Evolutionary conservation across 2,888 invertebrate genomes (phyloP).

Genomic region (Mimachlamys varia): DNA sequence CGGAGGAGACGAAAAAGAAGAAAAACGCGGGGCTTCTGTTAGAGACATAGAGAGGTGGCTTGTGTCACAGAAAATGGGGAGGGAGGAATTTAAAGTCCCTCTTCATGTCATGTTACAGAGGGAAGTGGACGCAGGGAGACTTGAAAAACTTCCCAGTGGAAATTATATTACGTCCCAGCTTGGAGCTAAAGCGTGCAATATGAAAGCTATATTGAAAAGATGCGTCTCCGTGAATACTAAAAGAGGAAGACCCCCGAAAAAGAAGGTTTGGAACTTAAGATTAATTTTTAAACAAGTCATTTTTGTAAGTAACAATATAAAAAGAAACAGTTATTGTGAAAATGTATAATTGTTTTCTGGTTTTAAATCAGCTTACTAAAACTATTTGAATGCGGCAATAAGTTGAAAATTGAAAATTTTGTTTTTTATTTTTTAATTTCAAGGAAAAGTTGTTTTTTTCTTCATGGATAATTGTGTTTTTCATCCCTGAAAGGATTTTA

Average conservation of each 20-base stretch:
- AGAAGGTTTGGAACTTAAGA: conserved; percentile 53
- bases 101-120: conserved; percentile 87
- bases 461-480: no score
- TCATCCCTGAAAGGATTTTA: no score
- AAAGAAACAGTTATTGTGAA: no score
- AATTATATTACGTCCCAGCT: conserved; percentile 79
- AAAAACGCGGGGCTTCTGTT: conserved; percentile 65
- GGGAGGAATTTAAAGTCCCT: conserved; percentile 67
- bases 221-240: conserved; percentile 45
- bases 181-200: conserved; percentile 31
- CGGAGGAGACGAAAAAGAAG: conserved; percentile 40
- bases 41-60: conserved; percentile 75
- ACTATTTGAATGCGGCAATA: no score
- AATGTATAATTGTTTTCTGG: no score
- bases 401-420: no score
- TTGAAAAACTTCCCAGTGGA: conserved; percentile 83
- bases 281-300: background rate
- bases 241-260: conserved; percentile 62
- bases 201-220: conserved; percentile 44
- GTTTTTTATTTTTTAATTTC: no score
- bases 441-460: no score
- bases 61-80: conserved; percentile 59
- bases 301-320: background rate
- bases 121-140: conserved; percentile 88
- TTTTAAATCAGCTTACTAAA: no score